Percentiles rank a stretch among this genome's conserved stretches.
Evolutionary conservation across 2,797 vertebrate genomes (phyloP).

Genomic region (Lacerta agilis): DNA sequence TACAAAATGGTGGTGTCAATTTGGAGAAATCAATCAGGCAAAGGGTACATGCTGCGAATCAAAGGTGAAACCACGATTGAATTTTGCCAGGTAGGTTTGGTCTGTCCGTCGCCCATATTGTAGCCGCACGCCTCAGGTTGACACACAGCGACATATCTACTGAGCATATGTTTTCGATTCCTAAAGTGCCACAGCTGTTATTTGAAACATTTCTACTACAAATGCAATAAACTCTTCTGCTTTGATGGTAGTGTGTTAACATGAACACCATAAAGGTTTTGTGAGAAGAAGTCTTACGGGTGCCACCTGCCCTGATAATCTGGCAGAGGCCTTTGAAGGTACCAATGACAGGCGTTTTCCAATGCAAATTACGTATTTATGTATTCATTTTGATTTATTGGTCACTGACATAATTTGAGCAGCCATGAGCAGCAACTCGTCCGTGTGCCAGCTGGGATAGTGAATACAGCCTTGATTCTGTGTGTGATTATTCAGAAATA

Average conservation of each 20-base stretch:
- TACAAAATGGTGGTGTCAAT: background rate
- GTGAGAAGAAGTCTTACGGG: background rate
- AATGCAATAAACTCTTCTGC: too few species aligned
- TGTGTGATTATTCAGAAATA: background rate
- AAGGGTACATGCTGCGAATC: background rate
- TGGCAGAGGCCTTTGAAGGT: too few species aligned
- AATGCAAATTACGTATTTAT: rapidly evolving
- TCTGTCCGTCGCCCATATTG: too few species aligned
- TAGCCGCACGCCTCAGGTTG: background rate
- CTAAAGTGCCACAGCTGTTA: background rate
- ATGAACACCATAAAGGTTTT: background rate
- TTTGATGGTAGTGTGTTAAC: background rate
- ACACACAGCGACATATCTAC: background rate
- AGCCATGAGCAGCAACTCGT: background rate
- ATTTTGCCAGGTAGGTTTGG: background rate
- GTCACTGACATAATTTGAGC: background rate
- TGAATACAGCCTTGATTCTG: background rate
- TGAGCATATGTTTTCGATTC: background rate
- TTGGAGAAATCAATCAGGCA: background rate
- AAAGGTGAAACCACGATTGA: background rate
- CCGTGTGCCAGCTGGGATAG: background rate
- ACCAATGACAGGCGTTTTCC: background rate
- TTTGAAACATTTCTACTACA: background rate
- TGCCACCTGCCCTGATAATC: rapidly evolving
- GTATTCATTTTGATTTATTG: background rate